Conservation (phyloP, 2,888 invertebrate species). For the Hemithea aestivaria region DNA sequence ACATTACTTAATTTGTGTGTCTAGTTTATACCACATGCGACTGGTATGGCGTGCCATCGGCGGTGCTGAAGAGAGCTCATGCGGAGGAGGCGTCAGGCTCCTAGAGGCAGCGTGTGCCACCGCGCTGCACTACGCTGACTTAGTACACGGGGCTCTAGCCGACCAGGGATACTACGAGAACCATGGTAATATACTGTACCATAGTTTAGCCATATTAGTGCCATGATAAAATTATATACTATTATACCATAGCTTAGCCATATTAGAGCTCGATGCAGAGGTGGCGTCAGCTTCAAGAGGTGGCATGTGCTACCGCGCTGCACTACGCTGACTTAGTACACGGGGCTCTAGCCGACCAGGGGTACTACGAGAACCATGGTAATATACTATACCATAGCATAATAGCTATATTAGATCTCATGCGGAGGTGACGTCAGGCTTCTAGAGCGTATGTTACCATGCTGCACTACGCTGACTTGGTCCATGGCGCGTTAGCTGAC, state of each 20-base stretch:
- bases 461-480: slow-evolving; percentile 90
- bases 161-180: slow-evolving; percentile 90
- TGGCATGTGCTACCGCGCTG: slow-evolving; percentile 91
- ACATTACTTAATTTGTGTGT: no score
- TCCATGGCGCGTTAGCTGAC: slow-evolving; percentile 89
- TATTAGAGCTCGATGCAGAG: slow-evolving; percentile 89
- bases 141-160: slow-evolving; percentile 89
- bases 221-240: no score
- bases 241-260: no score
- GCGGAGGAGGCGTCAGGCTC: slow-evolving; percentile 81
- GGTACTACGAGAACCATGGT: slow-evolving; percentile 86
- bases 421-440: slow-evolving; percentile 83
- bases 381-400: slow-evolving; percentile 12
- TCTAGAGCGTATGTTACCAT: slow-evolving; percentile 92
- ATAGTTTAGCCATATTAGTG: no score
- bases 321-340: slow-evolving; percentile 93
- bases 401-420: no score
- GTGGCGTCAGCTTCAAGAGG: slow-evolving; percentile 83
- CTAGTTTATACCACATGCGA: slow-evolving; percentile 83
- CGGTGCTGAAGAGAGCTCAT: slow-evolving; percentile 94
- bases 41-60: slow-evolving; percentile 95
- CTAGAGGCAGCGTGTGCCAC: slow-evolving; percentile 92
- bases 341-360: slow-evolving; percentile 88
- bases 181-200: slow-evolving; percentile 54
- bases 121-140: slow-evolving; percentile 91